phyloP scores from a whole-genome alignment of 2,888 invertebrate species.

The Cryptophagus acutangulus region DNA sequence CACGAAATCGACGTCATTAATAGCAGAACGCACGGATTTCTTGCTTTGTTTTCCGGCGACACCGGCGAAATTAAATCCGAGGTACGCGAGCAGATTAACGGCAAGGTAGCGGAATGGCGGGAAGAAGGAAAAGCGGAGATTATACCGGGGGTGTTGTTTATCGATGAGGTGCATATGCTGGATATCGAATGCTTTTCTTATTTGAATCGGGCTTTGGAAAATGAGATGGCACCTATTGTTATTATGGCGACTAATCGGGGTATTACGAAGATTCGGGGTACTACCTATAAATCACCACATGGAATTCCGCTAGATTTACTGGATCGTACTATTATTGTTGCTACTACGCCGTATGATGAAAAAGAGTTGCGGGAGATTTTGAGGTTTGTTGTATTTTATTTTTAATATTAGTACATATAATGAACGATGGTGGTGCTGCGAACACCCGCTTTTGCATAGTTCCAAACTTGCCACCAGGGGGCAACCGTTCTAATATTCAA shows the following conservation, averaged over 20 bases:
- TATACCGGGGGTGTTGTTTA: slow-evolving; percentile 94
- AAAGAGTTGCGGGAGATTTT: slow-evolving; percentile 88
- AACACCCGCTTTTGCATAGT: no score
- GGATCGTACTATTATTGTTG: slow-evolving; percentile 92
- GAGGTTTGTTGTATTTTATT: no score
- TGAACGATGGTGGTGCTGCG: no score
- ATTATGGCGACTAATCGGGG: slow-evolving; percentile 98
- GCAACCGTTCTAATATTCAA: no score
- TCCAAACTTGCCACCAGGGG: no score
- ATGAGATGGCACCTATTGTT: slow-evolving; percentile 94
- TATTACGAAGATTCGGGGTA: slow-evolving; percentile 89
- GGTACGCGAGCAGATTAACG: slow-evolving; percentile 96
- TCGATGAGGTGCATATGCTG: slow-evolving; percentile 98
- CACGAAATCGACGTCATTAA: slow-evolving; percentile 99
- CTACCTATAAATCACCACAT: slow-evolving; percentile 81
- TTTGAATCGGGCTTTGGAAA: slow-evolving; percentile 93
- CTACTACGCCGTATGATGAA: slow-evolving; percentile 82
- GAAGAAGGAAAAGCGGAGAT: slow-evolving; percentile 99
- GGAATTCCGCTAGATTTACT: slow-evolving; percentile 95
- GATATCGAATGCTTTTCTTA: slow-evolving; percentile 99
- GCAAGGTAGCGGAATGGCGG: slow-evolving; percentile 91
- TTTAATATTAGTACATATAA: no score
- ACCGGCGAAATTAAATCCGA: slow-evolving; percentile 98
- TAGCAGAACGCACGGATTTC: slow-evolving; percentile 93
- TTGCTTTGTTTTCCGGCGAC: slow-evolving; percentile 96